Percentiles rank a stretch among this genome's conserved stretches.
These are phyloP conservation scores for Jaculus jaculus DNA, from an alignment of 2,113 vertebrate species.

Conservation along the genomic window DNA sequence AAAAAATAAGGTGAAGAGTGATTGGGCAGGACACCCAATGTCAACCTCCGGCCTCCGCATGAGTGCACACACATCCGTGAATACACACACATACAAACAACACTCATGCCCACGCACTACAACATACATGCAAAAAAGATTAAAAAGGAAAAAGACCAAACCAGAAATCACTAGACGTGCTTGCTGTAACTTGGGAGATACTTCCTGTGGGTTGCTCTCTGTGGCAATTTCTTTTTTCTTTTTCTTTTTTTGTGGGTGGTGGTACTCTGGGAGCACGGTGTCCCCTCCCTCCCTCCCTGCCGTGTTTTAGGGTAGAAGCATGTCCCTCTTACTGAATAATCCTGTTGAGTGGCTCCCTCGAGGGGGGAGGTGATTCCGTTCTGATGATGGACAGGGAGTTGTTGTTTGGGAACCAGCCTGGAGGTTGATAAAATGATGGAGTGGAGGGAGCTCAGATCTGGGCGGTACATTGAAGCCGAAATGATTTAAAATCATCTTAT, in stretches of 20 bases:
- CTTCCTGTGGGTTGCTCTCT: neutral
- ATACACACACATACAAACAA: too few relatives aligned
- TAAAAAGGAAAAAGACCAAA: constrained; percentile 26
- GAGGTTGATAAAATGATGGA: constrained; percentile 48
- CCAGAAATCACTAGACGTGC: neutral
- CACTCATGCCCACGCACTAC: too few relatives aligned
- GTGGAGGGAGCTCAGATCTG: constrained; percentile 3
- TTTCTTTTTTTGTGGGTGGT: neutral
- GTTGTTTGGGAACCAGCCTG: neutral
- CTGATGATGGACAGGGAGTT: constrained; percentile 12
- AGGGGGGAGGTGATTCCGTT: constrained; percentile 32
- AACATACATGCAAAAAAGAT: neutral
- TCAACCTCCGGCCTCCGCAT: too few relatives aligned
- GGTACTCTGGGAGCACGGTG: neutral
- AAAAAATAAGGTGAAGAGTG: too few relatives aligned
- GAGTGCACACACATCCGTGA: too few relatives aligned
- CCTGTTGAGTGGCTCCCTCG: neutral
- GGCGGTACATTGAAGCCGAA: constrained; percentile 8
- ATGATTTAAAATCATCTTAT: constrained; percentile 53
- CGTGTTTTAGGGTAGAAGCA: neutral
- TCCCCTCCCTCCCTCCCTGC: neutral
- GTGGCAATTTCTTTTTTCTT: neutral
- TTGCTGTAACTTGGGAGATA: neutral
- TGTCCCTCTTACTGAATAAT: neutral
- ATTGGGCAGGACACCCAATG: too few relatives aligned